These are phyloP conservation scores for Pterophyllum scalare DNA, from an alignment of 2,113 vertebrate genomes.

Conservation along the genomic window DNA sequence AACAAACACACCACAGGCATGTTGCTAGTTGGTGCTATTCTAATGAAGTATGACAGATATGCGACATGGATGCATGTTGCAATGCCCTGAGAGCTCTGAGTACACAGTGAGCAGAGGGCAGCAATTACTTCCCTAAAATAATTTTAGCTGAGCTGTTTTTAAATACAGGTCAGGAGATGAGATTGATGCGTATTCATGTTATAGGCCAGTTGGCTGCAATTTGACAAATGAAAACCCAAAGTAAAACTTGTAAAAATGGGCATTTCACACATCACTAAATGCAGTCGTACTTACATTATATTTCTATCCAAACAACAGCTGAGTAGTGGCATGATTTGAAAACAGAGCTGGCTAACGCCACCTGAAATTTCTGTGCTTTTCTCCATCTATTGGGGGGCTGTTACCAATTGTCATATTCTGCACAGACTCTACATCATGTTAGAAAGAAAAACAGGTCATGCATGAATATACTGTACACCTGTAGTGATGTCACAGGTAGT, in stretches of 20 bases:
- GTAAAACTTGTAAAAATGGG: not conserved
- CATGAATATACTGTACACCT: not conserved
- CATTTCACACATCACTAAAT: not conserved
- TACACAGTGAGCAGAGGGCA: not conserved
- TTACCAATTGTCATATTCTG: not conserved
- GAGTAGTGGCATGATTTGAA: not conserved
- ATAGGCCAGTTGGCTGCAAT: not conserved
- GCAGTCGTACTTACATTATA: not conserved
- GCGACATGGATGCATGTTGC: constrained; percentile 25
- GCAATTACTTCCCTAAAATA: constrained; percentile 29
- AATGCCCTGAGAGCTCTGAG: constrained; percentile 21
- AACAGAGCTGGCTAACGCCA: not conserved
- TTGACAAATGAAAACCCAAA: not conserved
- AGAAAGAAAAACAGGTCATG: constrained; percentile 9
- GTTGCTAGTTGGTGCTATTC: constrained; percentile 15
- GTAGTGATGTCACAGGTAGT: constrained; percentile 52
- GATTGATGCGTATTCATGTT: not conserved
- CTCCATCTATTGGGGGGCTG: not conserved
- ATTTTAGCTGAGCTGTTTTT: not conserved
- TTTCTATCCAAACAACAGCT: constrained; percentile 2
- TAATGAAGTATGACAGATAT: constrained; percentile 43
- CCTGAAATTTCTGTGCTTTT: not conserved
- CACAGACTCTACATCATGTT: constrained; percentile 13
- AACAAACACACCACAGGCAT: not conserved
- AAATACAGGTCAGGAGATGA: not conserved